These are phyloP conservation scores for Chloebia gouldiae DNA, from an alignment of 2,113 vertebrate species.

Conservation along the genomic window DNA sequence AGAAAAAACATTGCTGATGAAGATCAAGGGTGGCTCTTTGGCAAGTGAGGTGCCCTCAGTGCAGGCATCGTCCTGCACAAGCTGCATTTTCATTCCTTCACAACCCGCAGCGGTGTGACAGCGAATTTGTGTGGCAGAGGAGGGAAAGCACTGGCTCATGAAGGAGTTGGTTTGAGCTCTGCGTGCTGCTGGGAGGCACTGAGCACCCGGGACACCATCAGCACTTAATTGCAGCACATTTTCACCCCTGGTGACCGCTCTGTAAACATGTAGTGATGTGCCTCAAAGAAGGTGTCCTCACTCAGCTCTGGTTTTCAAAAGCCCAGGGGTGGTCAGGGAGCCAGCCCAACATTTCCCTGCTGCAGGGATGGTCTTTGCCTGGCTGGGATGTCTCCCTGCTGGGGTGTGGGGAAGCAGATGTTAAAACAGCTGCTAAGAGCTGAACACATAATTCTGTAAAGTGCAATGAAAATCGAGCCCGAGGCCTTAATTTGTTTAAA, in stretches of 20 bases:
- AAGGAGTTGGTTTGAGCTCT: background rate
- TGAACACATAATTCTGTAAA: background rate
- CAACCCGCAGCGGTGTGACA: background rate
- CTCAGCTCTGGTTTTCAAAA: background rate
- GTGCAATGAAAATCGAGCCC: background rate
- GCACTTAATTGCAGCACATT: background rate
- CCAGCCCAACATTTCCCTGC: background rate
- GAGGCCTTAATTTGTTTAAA: slow-evolving; percentile 25
- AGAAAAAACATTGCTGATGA: fast-evolving
- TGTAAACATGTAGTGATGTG: background rate
- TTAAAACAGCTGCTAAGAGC: slow-evolving; percentile 1
- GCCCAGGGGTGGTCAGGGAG: background rate
- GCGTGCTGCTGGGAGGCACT: background rate
- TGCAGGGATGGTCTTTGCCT: background rate
- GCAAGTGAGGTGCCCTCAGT: background rate
- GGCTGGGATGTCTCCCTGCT: background rate
- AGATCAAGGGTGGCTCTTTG: background rate
- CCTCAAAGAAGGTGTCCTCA: background rate
- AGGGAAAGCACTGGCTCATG: background rate
- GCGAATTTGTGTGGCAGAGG: background rate
- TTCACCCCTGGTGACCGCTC: background rate
- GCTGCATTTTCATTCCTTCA: background rate
- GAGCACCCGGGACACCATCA: background rate
- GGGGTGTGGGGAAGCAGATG: background rate
- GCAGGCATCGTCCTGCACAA: background rate